Percentiles rank a stretch among this genome's conserved stretches.
Conservation (phyloP, 2,113 vertebrate species). For the Platanista minor region DNA sequence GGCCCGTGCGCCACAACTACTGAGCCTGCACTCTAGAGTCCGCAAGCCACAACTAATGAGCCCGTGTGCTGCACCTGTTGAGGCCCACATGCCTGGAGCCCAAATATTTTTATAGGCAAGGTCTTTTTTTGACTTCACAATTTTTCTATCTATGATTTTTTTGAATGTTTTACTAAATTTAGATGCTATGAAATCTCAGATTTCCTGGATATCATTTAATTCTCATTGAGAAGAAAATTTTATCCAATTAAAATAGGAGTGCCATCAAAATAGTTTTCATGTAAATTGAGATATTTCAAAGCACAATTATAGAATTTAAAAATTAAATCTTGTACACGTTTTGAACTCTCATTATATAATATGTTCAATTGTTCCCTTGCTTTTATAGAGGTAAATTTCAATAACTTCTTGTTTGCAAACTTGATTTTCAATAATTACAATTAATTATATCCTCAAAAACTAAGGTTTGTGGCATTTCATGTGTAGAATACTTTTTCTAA, state of each 20-base stretch:
- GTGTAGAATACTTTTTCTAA: not conserved
- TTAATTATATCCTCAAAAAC: not conserved
- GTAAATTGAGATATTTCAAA: not conserved
- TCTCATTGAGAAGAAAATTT: not conserved
- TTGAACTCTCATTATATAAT: not conserved
- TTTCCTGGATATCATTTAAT: not conserved
- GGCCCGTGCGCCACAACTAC: no score
- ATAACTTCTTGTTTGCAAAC: not conserved
- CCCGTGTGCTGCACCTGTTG: no score
- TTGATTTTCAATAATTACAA: not conserved
- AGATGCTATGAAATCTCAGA: slow-evolving; percentile 3
- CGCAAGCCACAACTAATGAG: no score
- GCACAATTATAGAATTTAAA: not conserved
- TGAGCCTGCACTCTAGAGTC: no score
- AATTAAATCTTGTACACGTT: not conserved
- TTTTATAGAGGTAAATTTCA: not conserved
- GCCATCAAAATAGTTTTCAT: not conserved
- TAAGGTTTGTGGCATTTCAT: not conserved
- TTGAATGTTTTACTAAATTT: not conserved
- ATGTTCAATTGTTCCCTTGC: not conserved
- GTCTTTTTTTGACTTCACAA: not conserved
- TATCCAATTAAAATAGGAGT: not conserved
- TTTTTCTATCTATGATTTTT: not conserved
- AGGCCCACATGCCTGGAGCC: no score
- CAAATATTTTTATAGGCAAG: not conserved